phyloP scores from a whole-genome alignment of 1,140 invertebrate genomes.

The Drosophila oshimai region DNA sequence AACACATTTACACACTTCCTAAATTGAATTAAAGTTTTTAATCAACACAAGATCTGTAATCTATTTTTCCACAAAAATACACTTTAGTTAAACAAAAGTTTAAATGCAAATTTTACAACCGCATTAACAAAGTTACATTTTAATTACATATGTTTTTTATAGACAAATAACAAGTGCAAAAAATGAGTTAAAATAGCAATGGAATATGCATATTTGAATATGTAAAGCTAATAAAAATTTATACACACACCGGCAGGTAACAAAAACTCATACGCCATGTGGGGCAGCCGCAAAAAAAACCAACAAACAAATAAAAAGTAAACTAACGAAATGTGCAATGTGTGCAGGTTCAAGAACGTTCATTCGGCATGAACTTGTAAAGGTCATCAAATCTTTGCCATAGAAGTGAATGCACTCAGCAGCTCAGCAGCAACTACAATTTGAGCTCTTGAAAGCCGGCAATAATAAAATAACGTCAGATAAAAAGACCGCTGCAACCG shows the following conservation, averaged over 20 bases:
- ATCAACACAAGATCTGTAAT: too few relatives aligned
- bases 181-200: too few relatives aligned
- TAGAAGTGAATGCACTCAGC: slow-evolving; percentile 69
- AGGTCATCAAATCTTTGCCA: slow-evolving; percentile 57
- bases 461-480: slow-evolving; percentile 43
- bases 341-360: slow-evolving; percentile 64
- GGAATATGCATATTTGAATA: too few relatives aligned
- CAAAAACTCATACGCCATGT: slow-evolving; percentile 10
- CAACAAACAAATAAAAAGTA: slow-evolving; percentile 10
- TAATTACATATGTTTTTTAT: too few relatives aligned
- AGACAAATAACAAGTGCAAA: too few relatives aligned
- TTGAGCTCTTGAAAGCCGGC: slow-evolving; percentile 45
- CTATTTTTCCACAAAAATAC: too few relatives aligned
- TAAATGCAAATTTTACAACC: too few relatives aligned
- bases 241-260: background rate
- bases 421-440: slow-evolving; percentile 5
- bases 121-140: too few relatives aligned
- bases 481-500: slow-evolving; percentile 52
- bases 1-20: too few relatives aligned
- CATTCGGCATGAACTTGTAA: slow-evolving; percentile 68
- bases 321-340: slow-evolving; percentile 15
- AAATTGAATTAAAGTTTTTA: too few relatives aligned
- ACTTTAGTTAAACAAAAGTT: too few relatives aligned
- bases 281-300: background rate
- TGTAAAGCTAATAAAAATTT: background rate